These are phyloP conservation scores for Drosophila subobscura DNA, from an alignment of 1,140 invertebrate species.

Conservation along the genomic window DNA sequence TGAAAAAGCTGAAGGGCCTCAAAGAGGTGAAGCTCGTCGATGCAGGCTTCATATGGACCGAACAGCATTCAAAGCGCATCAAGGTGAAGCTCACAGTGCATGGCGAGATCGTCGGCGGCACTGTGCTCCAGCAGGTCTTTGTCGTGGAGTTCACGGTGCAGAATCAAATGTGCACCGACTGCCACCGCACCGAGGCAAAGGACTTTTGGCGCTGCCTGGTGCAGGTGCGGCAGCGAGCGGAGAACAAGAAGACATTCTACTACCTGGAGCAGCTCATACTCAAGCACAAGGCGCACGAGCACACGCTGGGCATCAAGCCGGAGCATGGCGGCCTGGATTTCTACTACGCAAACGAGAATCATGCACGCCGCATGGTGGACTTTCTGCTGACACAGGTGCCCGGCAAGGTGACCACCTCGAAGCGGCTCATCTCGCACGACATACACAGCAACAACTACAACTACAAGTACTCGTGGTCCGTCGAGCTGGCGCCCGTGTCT, in stretches of 20 bases:
- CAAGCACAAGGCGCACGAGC: conserved; percentile 96
- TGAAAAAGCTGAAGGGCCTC: conserved; percentile 97
- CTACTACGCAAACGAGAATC: conserved; percentile 94
- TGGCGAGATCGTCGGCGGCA: conserved; percentile 93
- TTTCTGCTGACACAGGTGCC: conserved; percentile 95
- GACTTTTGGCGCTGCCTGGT: conserved; percentile 98
- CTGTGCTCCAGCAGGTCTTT: conserved; percentile 95
- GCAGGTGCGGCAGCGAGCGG: conserved; percentile 93
- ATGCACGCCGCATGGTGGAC: conserved; percentile 97
- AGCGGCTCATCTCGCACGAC: conserved; percentile 98
- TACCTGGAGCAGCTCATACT: conserved; percentile 99
- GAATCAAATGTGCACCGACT: conserved; percentile 98
- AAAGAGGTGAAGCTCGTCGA: conserved; percentile 96
- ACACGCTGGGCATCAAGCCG: conserved; percentile 97
- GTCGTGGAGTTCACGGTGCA: conserved; percentile 96
- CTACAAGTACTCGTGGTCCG: conserved; percentile 96
- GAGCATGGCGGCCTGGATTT: conserved; percentile 98
- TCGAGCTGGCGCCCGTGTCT: conserved; percentile 98
- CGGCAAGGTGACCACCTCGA: conserved; percentile 93
- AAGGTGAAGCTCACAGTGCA: conserved; percentile 99
- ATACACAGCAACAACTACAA: conserved; percentile 98
- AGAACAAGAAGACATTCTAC: conserved; percentile 99
- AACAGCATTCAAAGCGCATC: conserved; percentile 98
- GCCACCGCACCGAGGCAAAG: conserved; percentile 98
- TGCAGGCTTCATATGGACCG: conserved; percentile 99